Evolutionary conservation across 2,888 invertebrate species (phyloP).

Genomic region (Limulus polyphemus): DNA sequence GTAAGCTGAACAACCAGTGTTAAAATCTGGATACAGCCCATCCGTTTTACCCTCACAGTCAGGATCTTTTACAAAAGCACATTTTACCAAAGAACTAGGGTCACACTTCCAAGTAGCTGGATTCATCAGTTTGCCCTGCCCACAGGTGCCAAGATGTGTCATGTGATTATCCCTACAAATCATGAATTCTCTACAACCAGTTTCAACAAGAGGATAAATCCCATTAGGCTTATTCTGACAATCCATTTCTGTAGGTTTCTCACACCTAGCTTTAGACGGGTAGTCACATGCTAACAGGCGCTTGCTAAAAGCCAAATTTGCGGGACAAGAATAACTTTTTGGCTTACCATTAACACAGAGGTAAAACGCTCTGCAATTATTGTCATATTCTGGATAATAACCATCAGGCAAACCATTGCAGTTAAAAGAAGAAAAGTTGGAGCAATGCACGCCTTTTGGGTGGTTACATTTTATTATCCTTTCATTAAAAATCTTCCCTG

Average conservation of each 20-base stretch:
- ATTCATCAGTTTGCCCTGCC: constrained; percentile 16
- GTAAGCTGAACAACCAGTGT: constrained; percentile 21
- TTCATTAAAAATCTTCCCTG: constrained; percentile 20
- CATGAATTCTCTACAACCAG: constrained; percentile 16
- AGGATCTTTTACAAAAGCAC: constrained; percentile 11
- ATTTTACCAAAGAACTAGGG: constrained; percentile 16
- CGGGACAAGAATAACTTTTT: constrained; percentile 19
- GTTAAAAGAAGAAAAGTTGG: constrained; percentile 7
- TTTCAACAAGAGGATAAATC: constrained; percentile 14
- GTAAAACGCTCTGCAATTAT: constrained; percentile 20
- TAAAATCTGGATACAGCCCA: constrained; percentile 21
- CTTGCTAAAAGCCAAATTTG: constrained; percentile 14
- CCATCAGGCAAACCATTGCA: constrained; percentile 24
- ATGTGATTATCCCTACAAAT: constrained; percentile 15
- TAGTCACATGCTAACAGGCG: constrained; percentile 16
- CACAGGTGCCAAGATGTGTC: constrained; percentile 17
- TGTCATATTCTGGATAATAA: constrained; percentile 22
- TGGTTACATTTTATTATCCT: constrained; percentile 17
- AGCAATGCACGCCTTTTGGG: constrained; percentile 16
- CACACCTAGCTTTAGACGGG: constrained; percentile 7
- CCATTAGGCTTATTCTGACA: constrained; percentile 18
- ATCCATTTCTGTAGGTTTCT: constrained; percentile 4
- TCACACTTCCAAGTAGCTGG: constrained; percentile 13
- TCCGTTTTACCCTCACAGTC: constrained; percentile 13
- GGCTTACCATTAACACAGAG: constrained; percentile 18